A percentile compares a stretch with the other conserved stretches of the same genome.
phyloP scores from a whole-genome alignment of 2,113 vertebrate species.

The Galbula dea region DNA sequence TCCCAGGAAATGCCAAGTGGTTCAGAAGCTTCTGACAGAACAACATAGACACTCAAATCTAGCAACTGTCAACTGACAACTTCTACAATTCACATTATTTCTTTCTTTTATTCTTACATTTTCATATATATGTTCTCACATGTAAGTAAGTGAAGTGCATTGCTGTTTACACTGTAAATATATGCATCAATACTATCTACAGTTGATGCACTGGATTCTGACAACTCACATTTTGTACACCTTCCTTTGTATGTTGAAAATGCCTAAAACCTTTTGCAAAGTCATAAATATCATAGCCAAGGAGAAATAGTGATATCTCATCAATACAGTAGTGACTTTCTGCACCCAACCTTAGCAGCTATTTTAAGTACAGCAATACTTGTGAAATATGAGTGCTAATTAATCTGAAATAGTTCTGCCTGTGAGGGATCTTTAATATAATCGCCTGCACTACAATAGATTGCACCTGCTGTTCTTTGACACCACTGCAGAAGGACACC shows the following conservation, averaged over 20 bases:
- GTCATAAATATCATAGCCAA: neutral
- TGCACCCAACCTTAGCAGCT: neutral
- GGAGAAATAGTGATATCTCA: neutral
- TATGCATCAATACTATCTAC: neutral
- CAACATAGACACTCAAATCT: neutral
- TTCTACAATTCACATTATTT: neutral
- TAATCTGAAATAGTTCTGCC: neutral
- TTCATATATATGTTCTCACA: neutral
- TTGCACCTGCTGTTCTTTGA: neutral
- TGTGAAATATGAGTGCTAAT: neutral
- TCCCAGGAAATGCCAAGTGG: neutral
- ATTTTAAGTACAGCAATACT: neutral
- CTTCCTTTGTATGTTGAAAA: neutral
- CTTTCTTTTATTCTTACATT: neutral
- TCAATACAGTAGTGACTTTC: neutral
- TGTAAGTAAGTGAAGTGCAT: neutral
- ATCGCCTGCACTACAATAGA: neutral
- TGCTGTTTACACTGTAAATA: neutral
- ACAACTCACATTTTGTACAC: conserved; percentile 8
- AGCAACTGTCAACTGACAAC: neutral
- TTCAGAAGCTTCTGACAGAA: neutral
- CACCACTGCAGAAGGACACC: neutral
- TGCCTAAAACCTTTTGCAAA: conserved; percentile 11
- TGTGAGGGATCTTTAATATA: neutral
- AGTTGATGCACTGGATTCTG: neutral